Percentiles rank a stretch among this genome's conserved stretches.
These are phyloP conservation scores for Neoarius graeffei DNA, from an alignment of 2,113 vertebrate genomes.

Conservation along the genomic window DNA sequence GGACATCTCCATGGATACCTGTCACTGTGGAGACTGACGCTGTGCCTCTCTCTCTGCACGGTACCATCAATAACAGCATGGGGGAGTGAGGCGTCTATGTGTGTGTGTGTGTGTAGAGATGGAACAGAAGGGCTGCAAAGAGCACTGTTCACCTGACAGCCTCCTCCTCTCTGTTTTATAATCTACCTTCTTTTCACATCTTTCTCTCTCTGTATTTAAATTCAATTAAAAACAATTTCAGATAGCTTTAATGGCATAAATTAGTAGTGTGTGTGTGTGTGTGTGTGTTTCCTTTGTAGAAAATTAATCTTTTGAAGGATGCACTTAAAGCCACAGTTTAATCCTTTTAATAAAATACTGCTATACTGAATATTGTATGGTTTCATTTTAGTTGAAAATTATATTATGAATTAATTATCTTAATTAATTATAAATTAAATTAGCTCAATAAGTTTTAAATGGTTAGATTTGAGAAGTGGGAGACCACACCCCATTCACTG, in stretches of 20 bases:
- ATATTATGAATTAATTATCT: too few relatives aligned
- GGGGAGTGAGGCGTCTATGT: constrained; percentile 33
- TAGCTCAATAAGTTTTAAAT: too few relatives aligned
- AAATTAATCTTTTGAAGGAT: not conserved
- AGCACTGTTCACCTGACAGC: constrained; percentile 4
- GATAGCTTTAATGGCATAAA: constrained; percentile 8
- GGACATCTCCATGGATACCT: constrained; percentile 73
- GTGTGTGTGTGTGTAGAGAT: constrained; percentile 11
- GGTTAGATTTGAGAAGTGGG: not conserved
- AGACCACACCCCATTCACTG: not conserved
- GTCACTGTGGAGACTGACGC: constrained; percentile 69
- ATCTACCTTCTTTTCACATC: constrained; percentile 34
- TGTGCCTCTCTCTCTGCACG: constrained; percentile 58
- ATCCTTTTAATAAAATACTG: not conserved
- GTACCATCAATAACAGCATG: constrained; percentile 51
- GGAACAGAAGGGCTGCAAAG: constrained; percentile 24
- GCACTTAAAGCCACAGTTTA: not conserved
- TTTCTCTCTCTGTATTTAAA: not conserved
- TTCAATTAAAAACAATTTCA: not conserved
- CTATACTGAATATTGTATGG: too few relatives aligned
- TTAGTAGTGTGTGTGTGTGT: not conserved
- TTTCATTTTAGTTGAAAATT: too few relatives aligned
- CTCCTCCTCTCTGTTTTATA: constrained; percentile 46
- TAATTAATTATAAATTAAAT: too few relatives aligned
- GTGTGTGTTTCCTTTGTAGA: not conserved